phyloP scores from a whole-genome alignment of 2,113 vertebrate genomes.

The Rhegmatorhina hoffmannsi region DNA sequence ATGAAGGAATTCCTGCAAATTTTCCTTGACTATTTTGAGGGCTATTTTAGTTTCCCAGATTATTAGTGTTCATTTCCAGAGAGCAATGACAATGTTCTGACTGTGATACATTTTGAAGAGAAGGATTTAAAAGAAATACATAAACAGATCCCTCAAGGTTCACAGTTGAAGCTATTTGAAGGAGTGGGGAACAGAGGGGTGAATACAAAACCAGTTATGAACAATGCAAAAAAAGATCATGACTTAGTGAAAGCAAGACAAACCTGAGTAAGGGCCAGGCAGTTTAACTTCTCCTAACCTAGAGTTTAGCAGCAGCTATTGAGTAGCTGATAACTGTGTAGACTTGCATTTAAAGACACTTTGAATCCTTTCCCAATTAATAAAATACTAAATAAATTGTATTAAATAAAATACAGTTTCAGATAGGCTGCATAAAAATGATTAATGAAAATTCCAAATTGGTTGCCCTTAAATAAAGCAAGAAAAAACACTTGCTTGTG shows the following conservation, averaged over 20 bases:
- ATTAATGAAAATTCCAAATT: neutral
- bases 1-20: conserved; percentile 63
- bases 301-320: conserved; percentile 52
- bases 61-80: neutral
- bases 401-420: neutral
- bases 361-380: neutral
- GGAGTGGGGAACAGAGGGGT: neutral
- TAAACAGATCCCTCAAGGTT: neutral
- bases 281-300: conserved; percentile 58
- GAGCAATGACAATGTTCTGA: neutral
- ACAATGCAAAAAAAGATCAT: conserved; percentile 47
- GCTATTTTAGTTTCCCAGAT: conserved; percentile 32
- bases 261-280: conserved; percentile 8
- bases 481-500: neutral
- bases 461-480: neutral
- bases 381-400: neutral
- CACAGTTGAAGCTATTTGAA: neutral
- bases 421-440: neutral
- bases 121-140: neutral
- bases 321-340: conserved; percentile 51
- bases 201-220: neutral
- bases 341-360: conserved; percentile 11
- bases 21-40: conserved; percentile 42
- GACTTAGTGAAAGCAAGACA: conserved; percentile 14
- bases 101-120: neutral